Evolutionary conservation across 2,888 invertebrate species (phyloP).

Genomic region (Dryomyza anilis): DNA sequence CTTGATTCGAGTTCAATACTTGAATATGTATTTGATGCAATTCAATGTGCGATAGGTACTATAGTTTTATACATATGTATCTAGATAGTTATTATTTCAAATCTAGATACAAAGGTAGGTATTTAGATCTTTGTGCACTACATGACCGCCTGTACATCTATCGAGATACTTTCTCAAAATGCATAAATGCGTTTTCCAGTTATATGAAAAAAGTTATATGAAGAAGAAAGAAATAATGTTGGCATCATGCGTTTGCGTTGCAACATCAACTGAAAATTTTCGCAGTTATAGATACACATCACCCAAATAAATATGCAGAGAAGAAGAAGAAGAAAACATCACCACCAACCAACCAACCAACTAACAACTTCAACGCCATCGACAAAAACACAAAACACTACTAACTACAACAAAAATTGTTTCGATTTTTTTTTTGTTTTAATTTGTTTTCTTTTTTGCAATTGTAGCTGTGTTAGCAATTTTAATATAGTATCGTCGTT

Average conservation of each 20-base stretch:
- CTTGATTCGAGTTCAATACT: no score
- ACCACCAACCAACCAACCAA: conserved; percentile 2
- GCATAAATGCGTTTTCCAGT: no score
- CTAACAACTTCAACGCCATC: conserved; percentile 8
- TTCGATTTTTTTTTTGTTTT: background rate
- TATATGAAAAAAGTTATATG: no score
- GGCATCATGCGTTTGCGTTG: background rate
- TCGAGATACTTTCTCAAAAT: no score
- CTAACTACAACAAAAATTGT: background rate
- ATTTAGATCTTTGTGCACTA: no score
- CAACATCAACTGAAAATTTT: background rate
- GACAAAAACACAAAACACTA: background rate
- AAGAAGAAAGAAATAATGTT: background rate
- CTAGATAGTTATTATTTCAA: no score
- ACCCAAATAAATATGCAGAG: conserved; percentile 23
- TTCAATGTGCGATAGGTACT: no score
- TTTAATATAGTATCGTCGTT: background rate
- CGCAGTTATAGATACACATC: conserved; percentile 24
- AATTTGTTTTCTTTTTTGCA: conserved; percentile 6
- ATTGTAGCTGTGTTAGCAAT: conserved; percentile 20
- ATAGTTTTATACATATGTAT: no score
- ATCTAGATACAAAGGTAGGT: no score
- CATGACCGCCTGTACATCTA: no score
- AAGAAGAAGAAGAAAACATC: conserved; percentile 23
- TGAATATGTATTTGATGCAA: no score